Evolutionary conservation across 37 sponge, comb jelly and placozoan genomes (phyloP).

Genomic region (Geodia barretti): DNA sequence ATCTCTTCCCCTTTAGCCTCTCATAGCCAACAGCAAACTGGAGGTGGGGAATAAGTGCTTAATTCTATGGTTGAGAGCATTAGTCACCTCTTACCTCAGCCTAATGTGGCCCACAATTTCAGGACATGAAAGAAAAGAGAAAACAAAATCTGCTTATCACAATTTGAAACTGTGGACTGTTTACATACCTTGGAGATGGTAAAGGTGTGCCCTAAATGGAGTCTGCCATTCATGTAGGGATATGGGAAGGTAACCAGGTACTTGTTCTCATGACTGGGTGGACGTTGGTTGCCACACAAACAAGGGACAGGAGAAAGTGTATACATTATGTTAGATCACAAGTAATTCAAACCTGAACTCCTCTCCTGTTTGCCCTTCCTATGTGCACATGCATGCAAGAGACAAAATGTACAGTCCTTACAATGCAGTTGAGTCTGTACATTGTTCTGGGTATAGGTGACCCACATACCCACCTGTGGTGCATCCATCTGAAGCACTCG

Average conservation of each 20-base stretch:
- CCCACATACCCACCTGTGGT: conserved; percentile 40
- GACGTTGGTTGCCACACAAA: too few species aligned
- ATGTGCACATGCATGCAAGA: background rate
- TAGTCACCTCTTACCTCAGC: conserved; percentile 28
- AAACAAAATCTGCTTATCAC: background rate
- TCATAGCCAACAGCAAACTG: conserved; percentile 98
- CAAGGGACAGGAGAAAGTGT: background rate
- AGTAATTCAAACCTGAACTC: conserved; percentile 28
- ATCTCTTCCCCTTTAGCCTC: conserved; percentile 92
- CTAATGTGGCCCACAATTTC: background rate
- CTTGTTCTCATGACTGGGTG: conserved; percentile 62
- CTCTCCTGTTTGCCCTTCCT: conserved; percentile 37
- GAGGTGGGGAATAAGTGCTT: background rate
- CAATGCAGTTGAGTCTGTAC: too few species aligned
- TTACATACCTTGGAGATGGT: conserved; percentile 86
- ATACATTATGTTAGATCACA: too few species aligned
- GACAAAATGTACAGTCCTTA: too few species aligned
- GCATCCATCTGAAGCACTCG: conserved; percentile 85
- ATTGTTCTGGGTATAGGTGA: background rate
- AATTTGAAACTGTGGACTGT: background rate
- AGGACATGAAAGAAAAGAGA: background rate
- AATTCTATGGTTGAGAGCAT: background rate
- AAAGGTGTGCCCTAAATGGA: conserved; percentile 98
- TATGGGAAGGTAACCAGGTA: conserved; percentile 96
- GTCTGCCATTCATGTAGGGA: conserved; percentile 99